A percentile compares a stretch with the other conserved stretches of the same genome.
Conservation (phyloP, 2,797 vertebrate species). For the Labeo calbasu region DNA sequence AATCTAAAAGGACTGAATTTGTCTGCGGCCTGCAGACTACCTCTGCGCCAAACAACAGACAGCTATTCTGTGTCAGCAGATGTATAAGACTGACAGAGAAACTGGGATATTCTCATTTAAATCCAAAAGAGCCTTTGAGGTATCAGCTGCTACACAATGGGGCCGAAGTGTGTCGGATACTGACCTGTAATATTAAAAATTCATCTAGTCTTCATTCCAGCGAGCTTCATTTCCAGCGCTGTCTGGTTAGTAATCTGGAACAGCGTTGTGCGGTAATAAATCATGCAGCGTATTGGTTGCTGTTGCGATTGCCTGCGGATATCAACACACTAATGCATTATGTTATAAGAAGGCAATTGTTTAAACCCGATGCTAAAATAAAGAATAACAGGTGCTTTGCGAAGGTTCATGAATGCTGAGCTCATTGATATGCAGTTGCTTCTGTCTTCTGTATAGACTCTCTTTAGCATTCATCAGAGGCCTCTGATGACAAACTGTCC, state of each 20-base stretch:
- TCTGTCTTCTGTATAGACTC: constrained; percentile 5
- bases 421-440: constrained; percentile 39
- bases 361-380: constrained; percentile 16
- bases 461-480: constrained; percentile 47
- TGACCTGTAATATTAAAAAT: constrained; percentile 23
- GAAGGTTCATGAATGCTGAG: not conserved
- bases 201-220: not conserved
- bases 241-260: constrained; percentile 29
- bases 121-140: constrained; percentile 12
- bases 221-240: not conserved
- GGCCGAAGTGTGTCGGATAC: not conserved
- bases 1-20: constrained; percentile 19
- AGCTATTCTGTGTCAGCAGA: constrained; percentile 21
- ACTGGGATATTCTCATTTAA: constrained; percentile 8
- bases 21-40: constrained; percentile 1
- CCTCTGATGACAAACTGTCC: constrained; percentile 47
- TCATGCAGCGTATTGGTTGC: constrained; percentile 6
- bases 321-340: not conserved
- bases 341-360: not conserved
- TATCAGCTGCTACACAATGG: constrained; percentile 18
- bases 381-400: not conserved
- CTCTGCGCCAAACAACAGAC: constrained; percentile 6
- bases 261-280: constrained; percentile 8
- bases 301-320: not conserved
- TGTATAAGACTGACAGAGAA: not conserved